These are phyloP conservation scores for Mimachlamys varia DNA, from an alignment of 2,888 invertebrate species.

Conservation along the genomic window DNA sequence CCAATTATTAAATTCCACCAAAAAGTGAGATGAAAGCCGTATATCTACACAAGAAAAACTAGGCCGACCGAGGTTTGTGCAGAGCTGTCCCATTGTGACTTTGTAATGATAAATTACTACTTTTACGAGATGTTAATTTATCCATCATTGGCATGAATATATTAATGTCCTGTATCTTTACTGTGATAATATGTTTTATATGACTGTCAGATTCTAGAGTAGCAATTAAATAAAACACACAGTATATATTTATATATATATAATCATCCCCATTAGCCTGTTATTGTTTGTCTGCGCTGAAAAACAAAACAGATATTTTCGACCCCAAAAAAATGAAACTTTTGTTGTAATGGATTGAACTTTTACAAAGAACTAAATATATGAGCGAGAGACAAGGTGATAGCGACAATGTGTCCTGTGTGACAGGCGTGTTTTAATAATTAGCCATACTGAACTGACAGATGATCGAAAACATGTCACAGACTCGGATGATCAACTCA, in stretches of 20 bases:
- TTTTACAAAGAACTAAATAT: background rate
- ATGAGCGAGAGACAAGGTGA: background rate
- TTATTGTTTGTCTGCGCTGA: background rate
- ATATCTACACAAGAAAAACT: no score
- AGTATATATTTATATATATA: background rate
- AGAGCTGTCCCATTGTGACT: no score
- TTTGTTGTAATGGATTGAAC: background rate
- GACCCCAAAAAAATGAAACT: background rate
- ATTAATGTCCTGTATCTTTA: no score
- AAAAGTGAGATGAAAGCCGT: no score
- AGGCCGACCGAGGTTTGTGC: no score
- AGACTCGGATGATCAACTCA: slow-evolving; percentile 1
- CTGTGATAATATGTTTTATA: background rate
- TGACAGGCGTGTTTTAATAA: background rate
- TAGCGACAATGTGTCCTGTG: background rate
- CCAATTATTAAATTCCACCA: no score
- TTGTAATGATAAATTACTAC: no score
- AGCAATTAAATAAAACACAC: background rate
- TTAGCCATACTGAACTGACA: slow-evolving; percentile 2
- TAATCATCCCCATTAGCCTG: background rate
- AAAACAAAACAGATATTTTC: background rate
- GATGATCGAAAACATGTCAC: slow-evolving; percentile 23
- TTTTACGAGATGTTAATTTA: no score
- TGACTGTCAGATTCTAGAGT: background rate
- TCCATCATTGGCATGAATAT: no score